These are phyloP conservation scores for Sarcophaga peregrina DNA, from an alignment of 1,140 invertebrate genomes.

Conservation along the genomic window DNA sequence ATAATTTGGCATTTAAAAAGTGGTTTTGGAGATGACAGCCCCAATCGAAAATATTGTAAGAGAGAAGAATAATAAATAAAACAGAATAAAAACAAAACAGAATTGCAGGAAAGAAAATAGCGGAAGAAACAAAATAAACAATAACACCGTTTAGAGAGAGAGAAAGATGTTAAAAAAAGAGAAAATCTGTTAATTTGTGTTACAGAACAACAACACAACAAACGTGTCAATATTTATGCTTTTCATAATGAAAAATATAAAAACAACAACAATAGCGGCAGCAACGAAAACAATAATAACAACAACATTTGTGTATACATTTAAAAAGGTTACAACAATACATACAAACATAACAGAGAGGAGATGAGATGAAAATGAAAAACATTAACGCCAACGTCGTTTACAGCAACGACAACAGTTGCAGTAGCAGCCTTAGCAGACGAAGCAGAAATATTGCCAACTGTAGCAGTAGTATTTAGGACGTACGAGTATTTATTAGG, in stretches of 20 bases:
- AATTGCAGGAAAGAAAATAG: background rate
- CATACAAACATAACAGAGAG: background rate
- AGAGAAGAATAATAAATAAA: too few relatives aligned
- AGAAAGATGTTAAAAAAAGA: background rate
- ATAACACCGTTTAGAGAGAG: too few relatives aligned
- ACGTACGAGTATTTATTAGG: slow-evolving; percentile 14
- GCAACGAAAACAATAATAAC: background rate
- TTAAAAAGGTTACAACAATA: background rate
- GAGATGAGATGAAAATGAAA: background rate
- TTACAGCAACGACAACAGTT: too few relatives aligned
- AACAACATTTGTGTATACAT: slow-evolving; percentile 2
- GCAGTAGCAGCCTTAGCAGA: background rate
- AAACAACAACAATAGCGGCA: slow-evolving; percentile 3
- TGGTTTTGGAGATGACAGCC: background rate
- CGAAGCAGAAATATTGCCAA: background rate
- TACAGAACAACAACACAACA: background rate
- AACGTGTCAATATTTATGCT: background rate
- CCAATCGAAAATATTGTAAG: background rate
- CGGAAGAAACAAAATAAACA: background rate
- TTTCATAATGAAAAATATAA: slow-evolving; percentile 7
- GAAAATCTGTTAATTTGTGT: background rate
- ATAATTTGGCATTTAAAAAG: background rate
- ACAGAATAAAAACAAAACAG: background rate
- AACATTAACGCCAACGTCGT: background rate
- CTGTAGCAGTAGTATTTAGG: background rate